A percentile compares a stretch with the other conserved stretches of the same genome.
Evolutionary conservation across 2,888 invertebrate genomes (phyloP).

Genomic region (Tenodera sinensis): DNA sequence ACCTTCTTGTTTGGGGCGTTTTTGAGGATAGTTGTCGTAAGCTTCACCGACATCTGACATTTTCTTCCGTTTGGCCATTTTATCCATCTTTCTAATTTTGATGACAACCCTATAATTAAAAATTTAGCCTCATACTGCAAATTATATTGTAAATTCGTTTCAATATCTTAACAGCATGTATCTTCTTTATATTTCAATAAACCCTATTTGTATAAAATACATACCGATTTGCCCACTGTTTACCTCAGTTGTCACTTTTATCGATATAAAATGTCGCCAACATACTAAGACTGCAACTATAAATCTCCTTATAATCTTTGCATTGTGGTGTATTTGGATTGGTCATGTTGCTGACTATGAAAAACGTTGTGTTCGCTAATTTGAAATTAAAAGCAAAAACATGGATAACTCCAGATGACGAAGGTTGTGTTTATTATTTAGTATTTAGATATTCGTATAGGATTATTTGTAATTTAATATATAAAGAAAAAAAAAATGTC

Average conservation of each 20-base stretch:
- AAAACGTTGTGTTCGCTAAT: background rate
- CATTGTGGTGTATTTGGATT: background rate
- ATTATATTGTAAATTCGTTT: too few relatives aligned
- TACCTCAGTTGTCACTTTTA: too few relatives aligned
- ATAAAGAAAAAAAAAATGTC: background rate
- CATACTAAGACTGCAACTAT: too few relatives aligned
- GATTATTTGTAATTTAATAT: background rate
- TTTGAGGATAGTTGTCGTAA: conserved; percentile 22
- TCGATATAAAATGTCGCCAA: too few relatives aligned
- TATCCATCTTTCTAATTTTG: conserved; percentile 5
- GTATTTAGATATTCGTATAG: background rate
- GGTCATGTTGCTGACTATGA: background rate
- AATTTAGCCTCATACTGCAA: too few relatives aligned
- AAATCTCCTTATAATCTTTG: too few relatives aligned
- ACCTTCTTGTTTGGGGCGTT: conserved; percentile 31
- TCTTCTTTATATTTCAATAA: too few relatives aligned
- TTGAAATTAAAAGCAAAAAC: background rate
- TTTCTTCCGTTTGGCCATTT: conserved; percentile 25
- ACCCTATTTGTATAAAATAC: too few relatives aligned
- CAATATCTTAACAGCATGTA: too few relatives aligned
- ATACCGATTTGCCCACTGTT: too few relatives aligned
- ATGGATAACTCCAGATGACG: background rate
- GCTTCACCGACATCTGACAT: conserved; percentile 15
- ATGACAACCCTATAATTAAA: background rate
- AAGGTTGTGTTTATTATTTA: background rate